Evolutionary conservation across 2,113 vertebrate species (phyloP).

Genomic region (Sisor rabdophorus): DNA sequence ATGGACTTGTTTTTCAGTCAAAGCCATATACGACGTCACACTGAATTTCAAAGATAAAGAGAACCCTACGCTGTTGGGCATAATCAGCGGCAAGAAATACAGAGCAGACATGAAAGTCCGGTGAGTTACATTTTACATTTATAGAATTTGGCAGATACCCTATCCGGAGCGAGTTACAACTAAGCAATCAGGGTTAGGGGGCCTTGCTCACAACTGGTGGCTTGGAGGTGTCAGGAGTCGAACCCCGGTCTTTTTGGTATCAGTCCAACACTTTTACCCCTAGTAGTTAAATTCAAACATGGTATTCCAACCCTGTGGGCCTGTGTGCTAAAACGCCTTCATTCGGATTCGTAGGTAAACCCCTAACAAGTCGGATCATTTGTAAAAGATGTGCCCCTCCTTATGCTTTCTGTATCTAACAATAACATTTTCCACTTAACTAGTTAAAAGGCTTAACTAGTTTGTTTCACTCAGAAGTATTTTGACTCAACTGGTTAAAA

Average conservation of each 20-base stretch:
- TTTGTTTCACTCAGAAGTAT: not conserved
- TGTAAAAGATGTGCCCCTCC: not conserved
- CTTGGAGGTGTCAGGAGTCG: too few species aligned
- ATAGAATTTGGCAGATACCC: too few species aligned
- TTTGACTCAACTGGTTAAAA: not conserved
- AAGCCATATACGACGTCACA: conserved; percentile 94
- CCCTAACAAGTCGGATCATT: not conserved
- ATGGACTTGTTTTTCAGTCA: conserved; percentile 65
- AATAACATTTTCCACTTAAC: not conserved
- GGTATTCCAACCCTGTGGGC: too few species aligned
- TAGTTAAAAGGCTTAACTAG: not conserved
- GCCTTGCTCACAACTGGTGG: too few species aligned
- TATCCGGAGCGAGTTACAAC: too few species aligned
- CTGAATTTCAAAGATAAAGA: conserved; percentile 95
- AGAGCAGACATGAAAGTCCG: conserved; percentile 92
- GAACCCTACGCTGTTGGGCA: conserved; percentile 89
- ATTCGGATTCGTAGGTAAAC: not conserved
- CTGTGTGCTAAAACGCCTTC: not conserved
- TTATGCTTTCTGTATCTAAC: not conserved
- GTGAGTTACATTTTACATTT: too few species aligned
- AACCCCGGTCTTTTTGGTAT: too few species aligned
- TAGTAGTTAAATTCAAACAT: too few species aligned
- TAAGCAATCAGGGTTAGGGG: too few species aligned
- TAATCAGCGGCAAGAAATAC: conserved; percentile 92
- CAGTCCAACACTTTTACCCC: too few species aligned